These are phyloP conservation scores for Heterocephalus glaber DNA, from an alignment of 2,113 vertebrate species.

Conservation along the genomic window DNA sequence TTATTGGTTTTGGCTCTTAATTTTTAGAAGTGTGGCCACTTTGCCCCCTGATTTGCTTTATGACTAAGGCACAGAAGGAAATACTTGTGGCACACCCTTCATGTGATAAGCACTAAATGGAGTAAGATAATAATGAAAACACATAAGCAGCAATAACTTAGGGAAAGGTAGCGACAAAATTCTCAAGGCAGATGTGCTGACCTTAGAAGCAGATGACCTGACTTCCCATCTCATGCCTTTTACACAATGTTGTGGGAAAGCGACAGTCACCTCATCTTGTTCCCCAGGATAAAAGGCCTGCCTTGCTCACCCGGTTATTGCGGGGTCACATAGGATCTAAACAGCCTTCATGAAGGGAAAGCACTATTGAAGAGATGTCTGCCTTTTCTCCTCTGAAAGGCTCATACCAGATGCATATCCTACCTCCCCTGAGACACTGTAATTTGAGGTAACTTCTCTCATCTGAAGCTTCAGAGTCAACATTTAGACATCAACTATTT, in stretches of 20 bases:
- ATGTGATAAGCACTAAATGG: background rate
- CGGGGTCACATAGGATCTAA: background rate
- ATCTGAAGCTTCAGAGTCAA: background rate
- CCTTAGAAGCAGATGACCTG: background rate
- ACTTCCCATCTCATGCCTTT: too few relatives aligned
- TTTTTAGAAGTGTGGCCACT: background rate
- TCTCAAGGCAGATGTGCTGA: background rate
- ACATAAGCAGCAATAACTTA: background rate
- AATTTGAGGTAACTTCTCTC: background rate
- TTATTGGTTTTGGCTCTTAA: background rate
- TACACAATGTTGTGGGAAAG: rapidly evolving
- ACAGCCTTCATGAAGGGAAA: background rate
- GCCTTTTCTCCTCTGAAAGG: background rate
- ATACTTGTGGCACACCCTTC: rapidly evolving
- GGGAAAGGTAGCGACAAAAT: background rate
- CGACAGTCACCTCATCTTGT: background rate
- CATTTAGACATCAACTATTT: background rate
- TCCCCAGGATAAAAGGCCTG: background rate
- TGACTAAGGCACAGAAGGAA: background rate
- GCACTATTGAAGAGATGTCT: background rate
- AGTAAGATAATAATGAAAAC: background rate
- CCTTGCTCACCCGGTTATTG: background rate
- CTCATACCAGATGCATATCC: background rate
- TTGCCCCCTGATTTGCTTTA: background rate
- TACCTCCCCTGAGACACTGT: background rate